Percentiles rank a stretch among this genome's conserved stretches.
Conservation (phyloP, 2,888 invertebrate genomes). For the Boloria euphrosyne region DNA sequence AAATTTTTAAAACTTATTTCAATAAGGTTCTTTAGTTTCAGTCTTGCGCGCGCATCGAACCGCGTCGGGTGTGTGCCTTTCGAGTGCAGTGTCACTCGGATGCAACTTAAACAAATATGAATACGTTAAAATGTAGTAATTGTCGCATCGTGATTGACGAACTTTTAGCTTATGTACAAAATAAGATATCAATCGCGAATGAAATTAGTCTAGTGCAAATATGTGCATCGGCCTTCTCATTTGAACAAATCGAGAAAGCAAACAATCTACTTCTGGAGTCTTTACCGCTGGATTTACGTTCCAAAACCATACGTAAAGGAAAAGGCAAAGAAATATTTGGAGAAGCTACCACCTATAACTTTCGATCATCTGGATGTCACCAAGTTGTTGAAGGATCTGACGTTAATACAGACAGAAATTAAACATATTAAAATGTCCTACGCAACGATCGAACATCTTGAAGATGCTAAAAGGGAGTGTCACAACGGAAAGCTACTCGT, state of each 20-base stretch:
- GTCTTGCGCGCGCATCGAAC: constrained; percentile 7
- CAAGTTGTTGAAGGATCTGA: constrained; percentile 21
- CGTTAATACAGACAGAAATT: constrained; percentile 16
- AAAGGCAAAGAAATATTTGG: constrained; percentile 23
- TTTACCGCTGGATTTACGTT: constrained; percentile 15
- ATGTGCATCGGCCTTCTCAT: constrained; percentile 32
- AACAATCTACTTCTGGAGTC: constrained; percentile 21
- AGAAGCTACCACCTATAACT: constrained; percentile 9
- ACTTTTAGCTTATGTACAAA: constrained; percentile 22
- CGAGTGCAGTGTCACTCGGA: background rate
- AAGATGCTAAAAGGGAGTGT: constrained; percentile 17
- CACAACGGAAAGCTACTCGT: constrained; percentile 1
- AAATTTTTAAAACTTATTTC: too few species aligned
- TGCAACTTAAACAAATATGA: constrained; percentile 6
- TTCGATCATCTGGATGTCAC: constrained; percentile 15
- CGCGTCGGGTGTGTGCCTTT: background rate
- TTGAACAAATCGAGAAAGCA: constrained; percentile 28
- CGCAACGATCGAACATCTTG: constrained; percentile 22
- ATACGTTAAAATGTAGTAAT: constrained; percentile 12
- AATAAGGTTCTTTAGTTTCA: too few species aligned
- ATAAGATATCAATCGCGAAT: constrained; percentile 27
- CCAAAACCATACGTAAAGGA: constrained; percentile 23
- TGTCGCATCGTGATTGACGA: constrained; percentile 21
- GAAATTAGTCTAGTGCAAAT: constrained; percentile 31
- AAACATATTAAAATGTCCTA: constrained; percentile 18